These are phyloP conservation scores for Silurus asotus DNA, from an alignment of 2,113 vertebrate species.

Conservation along the genomic window DNA sequence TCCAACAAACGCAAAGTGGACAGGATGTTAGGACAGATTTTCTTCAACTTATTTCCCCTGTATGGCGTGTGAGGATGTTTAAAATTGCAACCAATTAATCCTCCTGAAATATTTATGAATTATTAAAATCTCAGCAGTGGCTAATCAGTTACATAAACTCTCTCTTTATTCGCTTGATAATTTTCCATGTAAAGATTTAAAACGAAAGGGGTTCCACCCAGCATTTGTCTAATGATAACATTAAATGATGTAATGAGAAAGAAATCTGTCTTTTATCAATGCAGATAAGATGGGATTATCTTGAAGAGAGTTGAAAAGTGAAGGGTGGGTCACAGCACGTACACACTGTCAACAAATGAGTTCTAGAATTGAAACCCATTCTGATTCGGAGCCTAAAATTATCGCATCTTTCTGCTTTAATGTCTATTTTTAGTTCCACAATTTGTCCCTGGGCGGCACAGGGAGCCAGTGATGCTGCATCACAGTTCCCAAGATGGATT, in stretches of 20 bases:
- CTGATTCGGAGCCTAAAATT: constrained; percentile 22
- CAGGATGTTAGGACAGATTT: constrained; percentile 46
- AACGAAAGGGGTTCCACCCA: constrained; percentile 55
- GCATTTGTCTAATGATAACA: constrained; percentile 51
- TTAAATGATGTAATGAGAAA: constrained; percentile 42
- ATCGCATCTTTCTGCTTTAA: neutral
- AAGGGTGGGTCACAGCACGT: constrained; percentile 44
- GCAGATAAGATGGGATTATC: constrained; percentile 53
- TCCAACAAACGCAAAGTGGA: constrained; percentile 11
- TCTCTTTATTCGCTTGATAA: constrained; percentile 31
- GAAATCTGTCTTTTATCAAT: constrained; percentile 47
- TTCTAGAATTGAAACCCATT: neutral
- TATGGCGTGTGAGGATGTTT: neutral
- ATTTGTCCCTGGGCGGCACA: neutral
- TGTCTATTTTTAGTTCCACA: constrained; percentile 8
- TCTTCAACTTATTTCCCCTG: constrained; percentile 16
- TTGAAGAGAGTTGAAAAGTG: constrained; percentile 43
- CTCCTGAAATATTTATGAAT: neutral
- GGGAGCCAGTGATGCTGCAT: neutral
- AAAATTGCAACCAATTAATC: neutral
- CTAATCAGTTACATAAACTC: constrained; percentile 16
- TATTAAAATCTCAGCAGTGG: neutral
- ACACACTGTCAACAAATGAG: constrained; percentile 21
- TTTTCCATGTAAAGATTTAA: constrained; percentile 44
- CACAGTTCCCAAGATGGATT: neutral